Conservation (phyloP, 2,888 invertebrate species). For the Tricholauxania praeusta region DNA sequence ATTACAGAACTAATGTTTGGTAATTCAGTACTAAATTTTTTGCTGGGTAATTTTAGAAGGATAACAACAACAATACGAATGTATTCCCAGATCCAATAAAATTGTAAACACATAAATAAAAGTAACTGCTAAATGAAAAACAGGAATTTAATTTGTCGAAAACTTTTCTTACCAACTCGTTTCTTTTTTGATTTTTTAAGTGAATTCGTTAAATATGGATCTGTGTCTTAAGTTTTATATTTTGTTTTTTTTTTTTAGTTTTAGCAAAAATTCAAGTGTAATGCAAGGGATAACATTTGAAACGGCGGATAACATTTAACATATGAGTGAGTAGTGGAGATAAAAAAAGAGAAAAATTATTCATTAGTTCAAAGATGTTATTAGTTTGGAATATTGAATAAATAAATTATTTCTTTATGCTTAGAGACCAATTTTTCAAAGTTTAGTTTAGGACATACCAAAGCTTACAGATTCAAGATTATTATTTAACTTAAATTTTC, state of each 20-base stretch:
- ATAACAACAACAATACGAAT: background rate
- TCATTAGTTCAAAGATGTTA: conserved; percentile 43
- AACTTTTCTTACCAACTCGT: conserved; percentile 67
- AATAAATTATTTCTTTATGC: conserved; percentile 27
- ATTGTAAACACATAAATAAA: background rate
- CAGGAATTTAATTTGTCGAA: background rate
- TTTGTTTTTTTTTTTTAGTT: conserved; percentile 37
- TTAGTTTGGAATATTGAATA: conserved; percentile 34
- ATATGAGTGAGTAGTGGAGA: conserved; percentile 30
- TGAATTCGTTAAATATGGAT: conserved; percentile 67
- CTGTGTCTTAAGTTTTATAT: conserved; percentile 58
- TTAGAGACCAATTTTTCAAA: conserved; percentile 9
- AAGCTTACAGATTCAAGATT: too few species aligned
- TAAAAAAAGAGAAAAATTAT: conserved; percentile 51
- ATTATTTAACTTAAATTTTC: too few species aligned
- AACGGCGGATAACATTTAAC: conserved; percentile 35
- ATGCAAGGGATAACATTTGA: conserved; percentile 15
- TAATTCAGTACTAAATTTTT: too few species aligned
- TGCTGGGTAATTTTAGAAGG: too few species aligned
- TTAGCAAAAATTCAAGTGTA: conserved; percentile 4
- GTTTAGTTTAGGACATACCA: background rate
- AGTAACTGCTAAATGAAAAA: conserved; percentile 2
- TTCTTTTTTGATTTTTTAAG: conserved; percentile 68
- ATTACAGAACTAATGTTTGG: too few species aligned
- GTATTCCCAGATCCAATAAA: background rate